Conservation (phyloP, 2,888 invertebrate species). For the Limenitis camilla region DNA sequence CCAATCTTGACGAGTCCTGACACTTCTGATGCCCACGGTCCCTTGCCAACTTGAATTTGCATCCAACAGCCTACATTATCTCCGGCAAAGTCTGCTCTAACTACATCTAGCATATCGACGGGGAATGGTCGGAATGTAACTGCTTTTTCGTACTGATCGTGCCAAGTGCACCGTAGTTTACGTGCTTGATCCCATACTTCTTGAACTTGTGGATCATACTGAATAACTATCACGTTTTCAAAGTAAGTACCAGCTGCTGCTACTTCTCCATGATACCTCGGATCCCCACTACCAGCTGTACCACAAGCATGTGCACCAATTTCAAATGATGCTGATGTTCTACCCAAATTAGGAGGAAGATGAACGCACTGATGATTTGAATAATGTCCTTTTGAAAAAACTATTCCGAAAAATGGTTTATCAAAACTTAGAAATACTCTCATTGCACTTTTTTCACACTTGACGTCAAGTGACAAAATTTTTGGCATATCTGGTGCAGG, state of each 20-base stretch:
- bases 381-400: conserved; percentile 95
- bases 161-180: conserved; percentile 94
- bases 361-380: conserved; percentile 94
- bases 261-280: conserved; percentile 91
- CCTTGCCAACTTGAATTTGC: conserved; percentile 96
- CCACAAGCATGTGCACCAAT: conserved; percentile 94
- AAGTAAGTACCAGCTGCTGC: conserved; percentile 94
- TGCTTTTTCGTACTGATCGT: conserved; percentile 95
- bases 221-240: conserved; percentile 94
- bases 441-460: conserved; percentile 95
- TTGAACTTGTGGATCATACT: conserved; percentile 94
- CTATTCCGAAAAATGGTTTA: conserved; percentile 95
- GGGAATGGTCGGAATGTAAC: conserved; percentile 96
- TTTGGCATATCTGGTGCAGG: conserved; percentile 94
- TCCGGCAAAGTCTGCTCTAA: conserved; percentile 95
- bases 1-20: conserved; percentile 95
- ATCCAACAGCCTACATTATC: conserved; percentile 98
- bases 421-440: conserved; percentile 95
- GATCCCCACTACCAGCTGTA: conserved; percentile 93
- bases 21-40: conserved; percentile 96
- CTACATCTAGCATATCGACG: conserved; percentile 95
- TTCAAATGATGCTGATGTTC: conserved; percentile 91
- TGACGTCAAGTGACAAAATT: conserved; percentile 92
- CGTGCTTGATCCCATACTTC: conserved; percentile 97
- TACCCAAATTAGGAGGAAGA: conserved; percentile 89